These are phyloP conservation scores for Egretta garzetta DNA, from an alignment of 2,113 vertebrate species.

Conservation along the genomic window DNA sequence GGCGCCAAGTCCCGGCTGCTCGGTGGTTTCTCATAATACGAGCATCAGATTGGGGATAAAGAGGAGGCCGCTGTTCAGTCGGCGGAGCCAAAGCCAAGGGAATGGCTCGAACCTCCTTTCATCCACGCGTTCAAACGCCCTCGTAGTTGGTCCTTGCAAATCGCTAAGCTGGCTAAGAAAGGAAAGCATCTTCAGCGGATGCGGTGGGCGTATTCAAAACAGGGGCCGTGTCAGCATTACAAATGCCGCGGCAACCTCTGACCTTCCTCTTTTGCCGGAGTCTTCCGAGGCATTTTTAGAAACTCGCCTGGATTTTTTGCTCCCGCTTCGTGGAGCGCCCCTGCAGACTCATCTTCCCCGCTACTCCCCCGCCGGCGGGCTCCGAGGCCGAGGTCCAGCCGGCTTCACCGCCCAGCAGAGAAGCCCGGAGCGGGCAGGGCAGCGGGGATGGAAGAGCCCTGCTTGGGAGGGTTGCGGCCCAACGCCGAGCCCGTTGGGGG, in stretches of 20 bases:
- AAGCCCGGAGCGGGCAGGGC: not conserved
- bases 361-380: not conserved
- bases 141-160: not conserved
- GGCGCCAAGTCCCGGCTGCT: not conserved
- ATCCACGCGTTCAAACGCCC: not conserved
- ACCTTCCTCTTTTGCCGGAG: rapidly evolving
- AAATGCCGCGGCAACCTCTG: not conserved
- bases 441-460: not conserved
- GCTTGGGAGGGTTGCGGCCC: not conserved
- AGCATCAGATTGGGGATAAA: not conserved
- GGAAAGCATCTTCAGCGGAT: not conserved
- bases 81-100: not conserved
- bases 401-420: not conserved
- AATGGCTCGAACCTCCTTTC: constrained; percentile 4
- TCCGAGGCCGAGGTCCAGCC: not conserved
- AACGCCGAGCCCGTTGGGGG: rapidly evolving
- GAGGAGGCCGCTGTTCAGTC: not conserved
- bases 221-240: not conserved
- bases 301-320: rapidly evolving
- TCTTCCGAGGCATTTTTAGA: not conserved
- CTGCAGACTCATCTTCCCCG: not conserved
- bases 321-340: not conserved
- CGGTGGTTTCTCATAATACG: not conserved
- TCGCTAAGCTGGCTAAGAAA: not conserved
- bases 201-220: not conserved